Evolutionary conservation across 2,113 vertebrate genomes (phyloP), one percentile per base, ranked within the genome.

Genomic region (Tursiops truncatus): DNA sequence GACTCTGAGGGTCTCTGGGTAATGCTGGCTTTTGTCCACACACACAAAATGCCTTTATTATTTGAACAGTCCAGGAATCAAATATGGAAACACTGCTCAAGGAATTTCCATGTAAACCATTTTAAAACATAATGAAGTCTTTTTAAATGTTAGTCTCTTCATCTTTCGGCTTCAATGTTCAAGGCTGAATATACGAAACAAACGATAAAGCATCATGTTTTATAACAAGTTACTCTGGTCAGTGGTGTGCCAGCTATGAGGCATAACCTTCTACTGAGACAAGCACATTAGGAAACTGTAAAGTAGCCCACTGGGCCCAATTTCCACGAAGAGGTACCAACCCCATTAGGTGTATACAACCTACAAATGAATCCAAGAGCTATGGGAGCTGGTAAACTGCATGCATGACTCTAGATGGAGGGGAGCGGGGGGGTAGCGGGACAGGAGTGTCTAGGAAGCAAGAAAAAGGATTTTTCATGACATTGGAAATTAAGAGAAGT

Each of bases 121-220:
- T 88, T 95, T 58, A 96, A 83, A 68, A 38, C n/a, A 8, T 8
- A 38, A 79, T 83, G 86, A 71, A 53, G n/a, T 77, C 76, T 90
- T 68, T 90, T 79, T 76, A 79, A 82, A 89, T 53, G 53, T 60
- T 70, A 81, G 44, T 33, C 25, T 58, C 41, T 86, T 85, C 68
- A 38, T 62, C 33, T 70, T 77, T 93, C n/a, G 8, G 68, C 33
- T 68, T 79, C 50, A 83, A 89, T 18, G 18, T 47, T 94, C 28
- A 67, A 15, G 18, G 41, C 25, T 6, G 5, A 74, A 93, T 88
- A 58, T 44, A 10, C 36, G 17, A 50, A 83, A 62, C 63, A 92
- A 88, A 95, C 53, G 95, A 93, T 87, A 56, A 83, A 50, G 44
- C 33, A 25, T 81, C 53, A 28, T 77, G 77, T 70, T 97, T 96